Evolutionary conservation across 1,140 invertebrate genomes (phyloP), one percentile per base, ranked within the genome.

Genomic region (Anastrepha obliqua): DNA sequence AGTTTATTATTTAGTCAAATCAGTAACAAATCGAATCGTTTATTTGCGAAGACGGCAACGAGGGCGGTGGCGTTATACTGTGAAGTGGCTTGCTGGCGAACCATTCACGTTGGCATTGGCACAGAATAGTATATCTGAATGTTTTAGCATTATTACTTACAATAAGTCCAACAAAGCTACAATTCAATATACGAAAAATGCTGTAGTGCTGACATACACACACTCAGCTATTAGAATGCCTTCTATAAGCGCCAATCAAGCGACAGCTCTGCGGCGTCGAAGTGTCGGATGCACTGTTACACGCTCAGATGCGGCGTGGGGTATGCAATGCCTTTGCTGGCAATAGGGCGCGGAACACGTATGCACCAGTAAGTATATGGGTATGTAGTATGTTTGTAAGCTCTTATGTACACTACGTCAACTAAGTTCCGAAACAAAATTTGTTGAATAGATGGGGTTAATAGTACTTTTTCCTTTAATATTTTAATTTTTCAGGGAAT

Each of bases 1-100:
- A 55, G 47, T 81, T 81, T 81, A 81, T 81, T 81, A 55, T 81
- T 81, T 81, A 81, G 47, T 81, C 44, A 81, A 81, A 81, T 81
- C 47, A n/a, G 17, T 81, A 81, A 81, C 74, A 81, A 81, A 81
- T 81, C 74, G 74, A 20, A 29, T 58, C 74, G 47, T 81, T 81
- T 81, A 81, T 55, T 81, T 81, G n/a, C 74, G 47, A 51, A 39
- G 64, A 7, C 20, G 11, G 64, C 7, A 11, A 67, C 60, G 60
- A 64, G 17, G 70, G 29, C 70, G 70, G 29, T 67, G n/a, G 17
- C 11, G 60, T 64, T 64, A 3, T 29, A 64, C 6, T 44, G 13
- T 47, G 70, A 55, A 20, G 44, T 51, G 11, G 8, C 8, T 55
- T 81, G 47, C 17, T 81, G 74, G n/a, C 47, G 42, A 55, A 81